A percentile compares a stretch with the other conserved stretches of the same genome.
Evolutionary conservation across 2,888 invertebrate species (phyloP).

Genomic region (Mythimna vitellina): DNA sequence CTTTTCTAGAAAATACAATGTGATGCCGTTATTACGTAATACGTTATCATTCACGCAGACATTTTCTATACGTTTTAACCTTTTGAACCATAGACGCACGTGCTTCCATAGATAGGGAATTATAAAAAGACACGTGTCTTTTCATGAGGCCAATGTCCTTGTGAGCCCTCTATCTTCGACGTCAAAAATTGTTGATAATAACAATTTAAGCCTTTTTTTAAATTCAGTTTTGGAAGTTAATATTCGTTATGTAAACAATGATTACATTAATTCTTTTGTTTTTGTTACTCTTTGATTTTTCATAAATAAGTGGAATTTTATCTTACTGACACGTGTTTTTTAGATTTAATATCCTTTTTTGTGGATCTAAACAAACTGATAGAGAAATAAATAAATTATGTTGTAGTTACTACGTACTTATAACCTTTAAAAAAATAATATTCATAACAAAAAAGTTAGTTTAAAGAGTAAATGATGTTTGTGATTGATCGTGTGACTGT

Average conservation of each 20-base stretch:
- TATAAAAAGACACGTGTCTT: constrained; percentile 20
- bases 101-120: constrained; percentile 13
- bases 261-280: constrained; percentile 1
- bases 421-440: neutral
- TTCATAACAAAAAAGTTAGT: neutral
- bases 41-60: constrained; percentile 29
- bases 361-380: neutral
- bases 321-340: neutral
- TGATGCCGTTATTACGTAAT: constrained; percentile 17
- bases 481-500: too few relatives aligned
- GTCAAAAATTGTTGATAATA: neutral
- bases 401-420: neutral
- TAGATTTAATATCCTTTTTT: neutral
- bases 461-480: too few relatives aligned
- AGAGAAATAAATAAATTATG: neutral
- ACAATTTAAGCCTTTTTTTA: neutral
- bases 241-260: neutral
- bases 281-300: constrained; percentile 4
- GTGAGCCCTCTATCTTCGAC: neutral
- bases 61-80: constrained; percentile 42
- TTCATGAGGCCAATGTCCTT: constrained; percentile 14
- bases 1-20: constrained; percentile 16
- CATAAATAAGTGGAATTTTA: neutral
- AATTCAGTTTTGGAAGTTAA: neutral
- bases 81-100: constrained; percentile 28